Percentiles rank a stretch among this genome's conserved stretches.
Evolutionary conservation across 2,888 invertebrate species (phyloP).

Genomic region (Volucella inflata): DNA sequence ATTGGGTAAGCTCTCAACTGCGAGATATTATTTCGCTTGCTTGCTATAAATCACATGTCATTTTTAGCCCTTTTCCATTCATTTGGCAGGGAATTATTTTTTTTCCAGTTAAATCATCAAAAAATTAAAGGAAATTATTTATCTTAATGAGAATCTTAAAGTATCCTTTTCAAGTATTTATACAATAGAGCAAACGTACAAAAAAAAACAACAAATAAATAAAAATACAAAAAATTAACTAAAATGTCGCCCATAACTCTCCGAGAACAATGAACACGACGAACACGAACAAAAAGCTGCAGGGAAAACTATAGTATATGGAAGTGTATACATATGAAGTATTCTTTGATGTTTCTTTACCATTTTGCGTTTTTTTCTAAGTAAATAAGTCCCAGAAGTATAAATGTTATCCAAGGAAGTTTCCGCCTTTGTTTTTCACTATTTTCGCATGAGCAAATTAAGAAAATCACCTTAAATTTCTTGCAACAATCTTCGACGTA

Average conservation of each 20-base stretch:
- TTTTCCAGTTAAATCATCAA: neutral
- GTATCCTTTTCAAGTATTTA: neutral
- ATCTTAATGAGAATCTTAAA: neutral
- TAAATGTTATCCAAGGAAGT: conserved; percentile 68
- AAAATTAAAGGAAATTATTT: neutral
- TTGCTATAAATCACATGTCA: conserved; percentile 66
- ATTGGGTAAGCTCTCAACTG: conserved; percentile 2
- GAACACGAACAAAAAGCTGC: neutral
- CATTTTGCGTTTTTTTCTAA: conserved; percentile 45
- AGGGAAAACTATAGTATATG: neutral
- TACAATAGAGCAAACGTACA: neutral
- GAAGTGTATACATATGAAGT: neutral
- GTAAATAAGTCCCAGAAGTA: conserved; percentile 53
- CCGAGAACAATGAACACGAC: too few relatives aligned
- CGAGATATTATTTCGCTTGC: conserved; percentile 27
- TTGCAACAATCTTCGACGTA: conserved; percentile 42
- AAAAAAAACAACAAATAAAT: neutral
- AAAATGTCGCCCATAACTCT: too few relatives aligned
- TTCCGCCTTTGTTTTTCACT: conserved; percentile 38
- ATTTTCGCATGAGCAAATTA: conserved; percentile 3
- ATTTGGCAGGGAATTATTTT: neutral
- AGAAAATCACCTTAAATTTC: conserved; percentile 25
- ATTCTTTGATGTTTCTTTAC: conserved; percentile 51
- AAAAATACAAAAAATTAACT: too few relatives aligned
- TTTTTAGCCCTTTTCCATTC: neutral